Evolutionary conservation across 2,113 vertebrate genomes (phyloP).

Genomic region (Phalacrocorax aristotelis): DNA sequence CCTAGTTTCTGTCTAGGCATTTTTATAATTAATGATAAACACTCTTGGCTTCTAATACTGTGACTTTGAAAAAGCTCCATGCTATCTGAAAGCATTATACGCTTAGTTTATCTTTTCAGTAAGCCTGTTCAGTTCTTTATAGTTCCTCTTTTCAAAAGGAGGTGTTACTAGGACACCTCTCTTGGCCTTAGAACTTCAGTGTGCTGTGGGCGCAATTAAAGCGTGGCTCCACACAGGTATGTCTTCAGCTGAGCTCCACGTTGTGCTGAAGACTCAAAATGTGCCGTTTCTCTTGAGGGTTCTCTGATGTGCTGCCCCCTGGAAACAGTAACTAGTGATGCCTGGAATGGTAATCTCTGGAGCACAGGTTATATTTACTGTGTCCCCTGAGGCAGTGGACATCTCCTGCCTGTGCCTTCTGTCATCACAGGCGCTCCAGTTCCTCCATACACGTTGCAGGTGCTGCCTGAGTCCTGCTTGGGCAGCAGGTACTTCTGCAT

Average conservation of each 20-base stretch:
- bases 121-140: background rate
- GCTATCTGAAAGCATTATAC: background rate
- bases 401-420: background rate
- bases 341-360: background rate
- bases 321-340: background rate
- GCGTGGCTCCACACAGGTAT: background rate
- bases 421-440: background rate
- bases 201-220: background rate
- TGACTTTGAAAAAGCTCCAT: background rate
- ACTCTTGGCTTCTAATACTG: background rate
- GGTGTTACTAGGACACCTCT: background rate
- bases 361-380: background rate
- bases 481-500: background rate
- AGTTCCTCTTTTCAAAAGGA: background rate
- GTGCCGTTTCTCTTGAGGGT: background rate
- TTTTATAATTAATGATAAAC: background rate
- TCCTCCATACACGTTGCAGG: accelerated
- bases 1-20: background rate
- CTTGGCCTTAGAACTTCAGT: background rate
- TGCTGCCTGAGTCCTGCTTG: background rate
- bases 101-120: background rate
- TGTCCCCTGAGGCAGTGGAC: background rate
- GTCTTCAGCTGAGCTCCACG: background rate
- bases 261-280: background rate
- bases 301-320: background rate